Conservation (phyloP, 2,797 vertebrate species). For the Enteromius unitaeniatus region DNA sequence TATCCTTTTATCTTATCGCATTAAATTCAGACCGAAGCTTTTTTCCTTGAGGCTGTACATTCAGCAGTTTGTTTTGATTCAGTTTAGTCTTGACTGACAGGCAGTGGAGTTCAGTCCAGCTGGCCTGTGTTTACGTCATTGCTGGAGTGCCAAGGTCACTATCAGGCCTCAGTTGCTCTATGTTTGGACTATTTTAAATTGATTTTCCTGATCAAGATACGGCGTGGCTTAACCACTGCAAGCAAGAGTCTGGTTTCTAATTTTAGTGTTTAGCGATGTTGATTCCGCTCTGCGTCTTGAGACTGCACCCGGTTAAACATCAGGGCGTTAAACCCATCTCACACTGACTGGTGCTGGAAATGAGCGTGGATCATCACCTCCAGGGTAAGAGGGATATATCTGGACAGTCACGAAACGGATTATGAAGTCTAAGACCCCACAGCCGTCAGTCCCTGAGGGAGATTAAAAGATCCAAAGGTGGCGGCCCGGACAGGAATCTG, state of each 20-base stretch:
- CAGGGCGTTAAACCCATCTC: slow-evolving; percentile 6
- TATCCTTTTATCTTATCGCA: background rate
- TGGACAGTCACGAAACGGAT: slow-evolving; percentile 43
- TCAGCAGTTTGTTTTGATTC: background rate
- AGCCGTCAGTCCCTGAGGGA: slow-evolving; percentile 38
- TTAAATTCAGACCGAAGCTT: background rate
- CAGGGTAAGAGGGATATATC: slow-evolving; percentile 32
- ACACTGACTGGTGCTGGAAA: slow-evolving; percentile 13
- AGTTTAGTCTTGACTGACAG: slow-evolving; percentile 26
- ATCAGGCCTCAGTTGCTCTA: slow-evolving; percentile 13
- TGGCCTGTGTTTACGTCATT: background rate
- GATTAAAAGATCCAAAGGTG: slow-evolving; percentile 47
- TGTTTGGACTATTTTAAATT: slow-evolving; percentile 39
- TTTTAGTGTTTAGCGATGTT: slow-evolving; percentile 29
- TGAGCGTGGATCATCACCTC: slow-evolving; percentile 50
- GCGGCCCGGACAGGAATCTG: slow-evolving; percentile 45
- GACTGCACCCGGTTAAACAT: background rate
- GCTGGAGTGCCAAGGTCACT: slow-evolving; percentile 36
- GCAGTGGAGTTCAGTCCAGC: background rate
- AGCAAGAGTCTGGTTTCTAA: slow-evolving; percentile 46
- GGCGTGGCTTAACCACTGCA: slow-evolving; percentile 12
- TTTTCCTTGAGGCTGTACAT: background rate
- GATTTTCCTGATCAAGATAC: slow-evolving; percentile 46
- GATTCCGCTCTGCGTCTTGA: background rate
- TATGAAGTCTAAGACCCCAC: slow-evolving; percentile 26